Conservation (phyloP, 1,140 invertebrate genomes). For the Oryzaephilus surinamensis region DNA sequence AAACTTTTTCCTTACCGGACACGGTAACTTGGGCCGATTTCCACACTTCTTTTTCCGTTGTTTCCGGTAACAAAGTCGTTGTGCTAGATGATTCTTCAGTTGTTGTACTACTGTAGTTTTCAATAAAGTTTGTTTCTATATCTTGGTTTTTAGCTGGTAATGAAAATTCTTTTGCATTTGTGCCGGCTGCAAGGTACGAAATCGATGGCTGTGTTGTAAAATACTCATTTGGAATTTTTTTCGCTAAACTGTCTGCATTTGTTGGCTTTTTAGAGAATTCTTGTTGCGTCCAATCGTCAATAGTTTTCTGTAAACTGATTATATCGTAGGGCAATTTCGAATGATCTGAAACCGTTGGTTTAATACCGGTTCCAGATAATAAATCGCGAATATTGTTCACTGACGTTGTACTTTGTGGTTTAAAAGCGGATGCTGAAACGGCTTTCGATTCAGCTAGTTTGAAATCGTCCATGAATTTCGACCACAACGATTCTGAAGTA, state of each 20-base stretch:
- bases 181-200: constrained; percentile 45
- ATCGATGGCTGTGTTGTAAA: constrained; percentile 47
- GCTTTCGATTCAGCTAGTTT: constrained; percentile 8
- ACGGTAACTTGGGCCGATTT: constrained; percentile 55
- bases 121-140: constrained; percentile 27
- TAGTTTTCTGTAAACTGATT: constrained; percentile 64
- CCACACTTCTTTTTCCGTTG: constrained; percentile 38
- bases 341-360: neutral
- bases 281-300: constrained; percentile 75
- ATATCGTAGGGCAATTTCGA: constrained; percentile 52
- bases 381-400: constrained; percentile 27
- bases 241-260: constrained; percentile 40
- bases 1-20: constrained; percentile 65
- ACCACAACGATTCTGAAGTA: constrained; percentile 21
- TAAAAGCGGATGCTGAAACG: constrained; percentile 9
- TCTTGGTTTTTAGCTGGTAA: constrained; percentile 28
- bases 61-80: constrained; percentile 11
- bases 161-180: constrained; percentile 38
- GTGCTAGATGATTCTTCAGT: constrained; percentile 23
- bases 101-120: constrained; percentile 22
- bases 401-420: constrained; percentile 13
- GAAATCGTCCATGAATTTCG: constrained; percentile 19
- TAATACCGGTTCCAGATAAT: constrained; percentile 13
- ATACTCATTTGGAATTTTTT: constrained; percentile 66
- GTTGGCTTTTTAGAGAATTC: constrained; percentile 47